Evolutionary conservation across 2,797 vertebrate genomes (phyloP), one percentile per base, ranked within the genome.

Genomic region (Melanotaenia trifasciata): DNA sequence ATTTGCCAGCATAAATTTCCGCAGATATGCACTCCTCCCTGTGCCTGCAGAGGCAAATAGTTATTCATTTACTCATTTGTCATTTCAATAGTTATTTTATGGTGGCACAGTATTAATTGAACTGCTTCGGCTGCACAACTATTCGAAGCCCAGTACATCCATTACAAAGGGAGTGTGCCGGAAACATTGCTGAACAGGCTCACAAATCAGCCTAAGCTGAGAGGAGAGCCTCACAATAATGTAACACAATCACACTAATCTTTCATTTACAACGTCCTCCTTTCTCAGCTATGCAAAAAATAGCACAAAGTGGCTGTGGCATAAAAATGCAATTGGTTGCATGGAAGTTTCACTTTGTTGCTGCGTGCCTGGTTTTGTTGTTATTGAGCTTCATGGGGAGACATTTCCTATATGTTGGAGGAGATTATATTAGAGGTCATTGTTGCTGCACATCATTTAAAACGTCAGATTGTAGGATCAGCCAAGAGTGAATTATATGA

Each of bases 1-100:
- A 89, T 90, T 90, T 80, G 78, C 88, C 50, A 53, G 83, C 84
- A 87, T 90, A 83, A 88, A 91, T 92, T 90, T 80, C 69, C 67
- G 78, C 72, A 54, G 80, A 72, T 74, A 68, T 72, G 28, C 70
- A 76, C 69, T 80, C 85, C 84, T 79, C 72, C 80, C 78, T 18
- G 53, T 28, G 72, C 75, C 87, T 40, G 70, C 77, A 59, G 78
- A 80, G 72, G 79, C 80, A 74, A 87, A 87, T 79, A 84, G 90
- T 93, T 88, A 90, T 90, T 93, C 90, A 91, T 87, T 91, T 89
- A 70, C 78, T 84, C 83, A 74, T 89, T 84, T 91, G 90, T 94
- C 94, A 92, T 89, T 86, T 90, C 89, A 90, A 93, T 91, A 90
- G 93, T 93, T 92, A 87, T 93, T 93, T 94, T 93, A 94, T 93